Evolutionary conservation across 2,113 vertebrate genomes (phyloP).

Genomic region (Potamarius usumacintae): DNA sequence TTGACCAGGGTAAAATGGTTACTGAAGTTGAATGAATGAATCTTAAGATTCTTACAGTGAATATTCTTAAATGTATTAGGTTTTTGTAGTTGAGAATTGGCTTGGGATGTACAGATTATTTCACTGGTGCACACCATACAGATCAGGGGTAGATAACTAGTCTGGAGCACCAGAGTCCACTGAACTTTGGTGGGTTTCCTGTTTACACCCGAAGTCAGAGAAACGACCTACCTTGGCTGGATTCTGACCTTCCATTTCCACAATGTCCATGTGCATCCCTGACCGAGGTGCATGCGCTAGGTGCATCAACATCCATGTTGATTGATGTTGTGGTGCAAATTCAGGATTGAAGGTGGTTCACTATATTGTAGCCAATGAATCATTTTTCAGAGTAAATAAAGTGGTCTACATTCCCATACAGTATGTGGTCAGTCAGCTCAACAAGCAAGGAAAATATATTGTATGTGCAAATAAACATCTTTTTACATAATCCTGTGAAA

Average conservation of each 20-base stretch:
- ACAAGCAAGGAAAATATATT: constrained; percentile 36
- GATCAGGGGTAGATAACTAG: not conserved
- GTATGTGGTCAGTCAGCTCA: constrained; percentile 27
- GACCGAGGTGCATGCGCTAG: not conserved
- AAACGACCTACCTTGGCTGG: not conserved
- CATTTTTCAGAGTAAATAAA: not conserved
- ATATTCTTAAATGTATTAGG: not conserved
- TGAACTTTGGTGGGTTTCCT: not conserved
- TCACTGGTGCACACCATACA: constrained; percentile 7
- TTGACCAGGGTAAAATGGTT: not conserved
- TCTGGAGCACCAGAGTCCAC: not conserved
- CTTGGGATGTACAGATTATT: not conserved
- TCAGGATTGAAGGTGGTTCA: not conserved
- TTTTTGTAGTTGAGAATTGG: not conserved
- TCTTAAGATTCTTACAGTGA: not conserved
- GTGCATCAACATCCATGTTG: not conserved
- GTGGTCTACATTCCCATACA: constrained; percentile 38
- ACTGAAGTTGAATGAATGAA: not conserved
- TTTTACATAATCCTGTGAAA: constrained; percentile 36
- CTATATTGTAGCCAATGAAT: constrained; percentile 33
- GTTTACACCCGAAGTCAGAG: not conserved
- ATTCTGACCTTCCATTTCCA: not conserved
- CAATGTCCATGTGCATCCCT: not conserved
- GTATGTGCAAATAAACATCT: constrained; percentile 52
- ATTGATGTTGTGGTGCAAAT: constrained; percentile 26